A percentile compares a stretch with the other conserved stretches of the same genome.
Evolutionary conservation across 2,797 vertebrate species (phyloP).

Genomic region (Lophius americanus): DNA sequence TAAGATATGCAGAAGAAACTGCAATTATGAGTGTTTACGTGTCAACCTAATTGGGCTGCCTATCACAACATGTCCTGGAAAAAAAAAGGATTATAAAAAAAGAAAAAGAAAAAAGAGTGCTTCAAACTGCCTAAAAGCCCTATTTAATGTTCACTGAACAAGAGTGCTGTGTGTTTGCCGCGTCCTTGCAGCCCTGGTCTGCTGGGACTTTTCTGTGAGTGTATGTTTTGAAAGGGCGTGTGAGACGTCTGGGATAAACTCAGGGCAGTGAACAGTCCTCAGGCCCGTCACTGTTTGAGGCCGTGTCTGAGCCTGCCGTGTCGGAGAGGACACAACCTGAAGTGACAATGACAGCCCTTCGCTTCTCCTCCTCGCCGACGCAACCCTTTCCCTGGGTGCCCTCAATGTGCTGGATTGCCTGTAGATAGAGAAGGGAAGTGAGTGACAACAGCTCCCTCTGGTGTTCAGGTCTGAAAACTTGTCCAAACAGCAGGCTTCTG

Average conservation of each 20-base stretch:
- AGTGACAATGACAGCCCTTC: slow-evolving; percentile 92
- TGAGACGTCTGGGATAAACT: slow-evolving; percentile 56
- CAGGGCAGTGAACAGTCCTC: slow-evolving; percentile 91
- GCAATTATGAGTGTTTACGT: slow-evolving; percentile 42
- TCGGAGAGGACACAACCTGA: slow-evolving; percentile 85
- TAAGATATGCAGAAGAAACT: slow-evolving; percentile 43
- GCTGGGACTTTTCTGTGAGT: slow-evolving; percentile 33
- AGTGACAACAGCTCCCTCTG: slow-evolving; percentile 49
- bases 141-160: slow-evolving; percentile 55
- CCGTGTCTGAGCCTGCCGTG: slow-evolving; percentile 87
- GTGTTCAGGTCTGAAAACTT: slow-evolving; percentile 32
- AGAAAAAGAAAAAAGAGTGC: slow-evolving; percentile 50
- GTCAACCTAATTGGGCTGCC: slow-evolving; percentile 58
- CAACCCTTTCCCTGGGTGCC: slow-evolving; percentile 90
- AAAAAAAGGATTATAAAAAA: slow-evolving; percentile 34
- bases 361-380: slow-evolving; percentile 88
- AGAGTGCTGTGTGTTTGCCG: slow-evolving; percentile 56
- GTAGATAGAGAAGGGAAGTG: not conserved
- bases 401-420: slow-evolving; percentile 99
- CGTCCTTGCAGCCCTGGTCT: slow-evolving; percentile 51
- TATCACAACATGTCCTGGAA: slow-evolving; percentile 46
- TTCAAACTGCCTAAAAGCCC: slow-evolving; percentile 64
- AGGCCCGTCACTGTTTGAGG: slow-evolving; percentile 88
- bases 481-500: not conserved
- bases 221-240: slow-evolving; percentile 21